phyloP scores from a whole-genome alignment of 2,797 vertebrate genomes.

The Phylloscopus collybita region DNA sequence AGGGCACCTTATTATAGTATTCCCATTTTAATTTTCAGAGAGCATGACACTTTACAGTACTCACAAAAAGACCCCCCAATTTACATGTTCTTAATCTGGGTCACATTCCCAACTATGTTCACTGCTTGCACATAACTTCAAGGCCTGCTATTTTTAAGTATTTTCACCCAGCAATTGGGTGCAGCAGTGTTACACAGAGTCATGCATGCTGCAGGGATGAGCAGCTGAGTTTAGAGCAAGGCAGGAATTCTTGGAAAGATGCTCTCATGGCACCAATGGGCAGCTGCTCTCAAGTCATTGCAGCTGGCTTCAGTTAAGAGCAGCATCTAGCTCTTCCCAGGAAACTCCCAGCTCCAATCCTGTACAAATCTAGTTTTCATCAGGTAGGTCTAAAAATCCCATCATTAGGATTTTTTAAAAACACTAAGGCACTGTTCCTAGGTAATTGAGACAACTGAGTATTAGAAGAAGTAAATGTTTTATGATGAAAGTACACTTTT shows the following conservation, averaged over 20 bases:
- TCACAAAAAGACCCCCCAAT: not conserved
- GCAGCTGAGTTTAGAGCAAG: not conserved
- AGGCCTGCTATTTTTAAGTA: not conserved
- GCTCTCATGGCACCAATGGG: not conserved
- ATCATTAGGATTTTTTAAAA: not conserved
- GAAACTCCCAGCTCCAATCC: not conserved
- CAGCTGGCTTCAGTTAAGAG: not conserved
- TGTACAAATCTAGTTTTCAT: not conserved
- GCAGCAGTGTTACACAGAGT: not conserved
- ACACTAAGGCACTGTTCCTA: not conserved
- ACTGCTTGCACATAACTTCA: not conserved
- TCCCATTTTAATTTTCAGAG: not conserved
- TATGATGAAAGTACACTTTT: not conserved
- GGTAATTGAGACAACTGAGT: not conserved
- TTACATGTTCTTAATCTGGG: not conserved
- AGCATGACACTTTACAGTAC: not conserved
- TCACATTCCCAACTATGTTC: not conserved
- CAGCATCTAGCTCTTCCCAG: not conserved
- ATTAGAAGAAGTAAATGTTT: not conserved
- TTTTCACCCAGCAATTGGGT: not conserved
- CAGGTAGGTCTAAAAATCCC: not conserved
- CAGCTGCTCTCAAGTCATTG: not conserved
- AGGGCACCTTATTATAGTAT: not conserved
- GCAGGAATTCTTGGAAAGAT: not conserved
- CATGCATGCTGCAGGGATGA: fast-evolving